Base-by-base conservation (phyloP, 2,113 vertebrate genomes). In the Spermophilus dauricus region DNA sequence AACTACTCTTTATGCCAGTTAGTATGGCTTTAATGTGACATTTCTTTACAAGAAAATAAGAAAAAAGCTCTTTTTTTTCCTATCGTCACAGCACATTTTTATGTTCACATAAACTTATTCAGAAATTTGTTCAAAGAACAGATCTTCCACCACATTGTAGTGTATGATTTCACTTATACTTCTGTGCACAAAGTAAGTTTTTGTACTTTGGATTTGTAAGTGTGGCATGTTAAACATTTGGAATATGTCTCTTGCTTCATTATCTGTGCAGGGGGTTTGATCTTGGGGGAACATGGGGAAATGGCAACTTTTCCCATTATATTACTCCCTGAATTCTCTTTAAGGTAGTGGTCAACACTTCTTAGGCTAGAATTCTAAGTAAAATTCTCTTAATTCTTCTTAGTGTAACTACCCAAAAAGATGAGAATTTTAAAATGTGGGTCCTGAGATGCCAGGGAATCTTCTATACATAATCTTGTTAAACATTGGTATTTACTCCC, bases 81-180 rank as follows among this genome's bases (percentile, higher is more conserved):
- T 58, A 0, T 75, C 56, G 18, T 76, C 48, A 78, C 1, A 63
- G 3, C 14, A 24, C n/a, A 51, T 84, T 91, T 82, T 3, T 90
- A 61, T 81, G 77, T 86, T 28, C 12, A 22, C 7, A 3, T 84
- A 92, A 42, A n/a, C 2, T 89, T 61, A 51, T 22, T 39, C 8
- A 96, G 61, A 94, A 95, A 86, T 61, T 75, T 30, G 85, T 26
- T n/a, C 24, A 67, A 81, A 85, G 58, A 58, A 26, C 37, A 72
- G 58, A 61, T n/a, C 56, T 22, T 58, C 20, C 7, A 58, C 56
- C 56, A 58, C 56, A 5, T 11, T 16, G 11, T 70, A 81, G 76
- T 53, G 30, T n/a, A 28, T 70, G 77, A 14, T 70, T 94, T 53
- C 61, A 73, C 24, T 63, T 32, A 34, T 0, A 28, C 58, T 75